Evolutionary conservation across 2,797 vertebrate species (phyloP), one percentile per base, ranked within the genome.

Genomic region (Helarctos malayanus): DNA sequence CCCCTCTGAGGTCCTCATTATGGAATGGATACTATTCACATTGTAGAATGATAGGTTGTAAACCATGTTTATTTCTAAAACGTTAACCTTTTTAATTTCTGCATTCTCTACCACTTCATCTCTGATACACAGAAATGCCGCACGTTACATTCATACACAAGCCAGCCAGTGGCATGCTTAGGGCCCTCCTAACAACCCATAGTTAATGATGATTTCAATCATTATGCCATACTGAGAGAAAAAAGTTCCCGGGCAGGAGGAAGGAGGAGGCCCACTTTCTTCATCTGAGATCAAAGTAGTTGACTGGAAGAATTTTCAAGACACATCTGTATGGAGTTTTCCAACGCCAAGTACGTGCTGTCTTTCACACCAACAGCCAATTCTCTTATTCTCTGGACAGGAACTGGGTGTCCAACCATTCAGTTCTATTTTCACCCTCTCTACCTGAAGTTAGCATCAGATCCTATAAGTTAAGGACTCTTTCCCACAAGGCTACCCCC

Each of bases 1-100:
- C 35, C 35, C 35, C 35, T 38, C 35, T 38, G 35, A 38, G 35
- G 35, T 38, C 35, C 35, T 86, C 18, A 82, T 57, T 29, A 32
- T 65, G 80, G 5, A 25, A 61, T 18, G 27, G 38, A 63, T 47
- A 73, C 56, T 57, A 47, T 65, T 54, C 41, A 41, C 32, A 47
- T 16, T 15, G 12, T 32, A 65, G 47, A 75, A 63, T 15, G 10
- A 38, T 75, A 35, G 29, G 23, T 65, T 25, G 7, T 79, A 75
- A 94, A 47, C 13, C 13, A 1, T n/a, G 18, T 65, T 95, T 88
- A 45, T 65, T 82, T 89, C 75, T 81, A 47, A 85, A 87, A 56
- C 27, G 25, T 45, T 76, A 59, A 35, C 71, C 54, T 54, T 89
- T 69, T 83, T 11, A 63, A 45, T 65, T 90, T 87, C 76, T 69